A percentile compares a stretch with the other conserved stretches of the same genome.
phyloP scores from a whole-genome alignment of 2,888 invertebrate species.

The Sipha maydis region DNA sequence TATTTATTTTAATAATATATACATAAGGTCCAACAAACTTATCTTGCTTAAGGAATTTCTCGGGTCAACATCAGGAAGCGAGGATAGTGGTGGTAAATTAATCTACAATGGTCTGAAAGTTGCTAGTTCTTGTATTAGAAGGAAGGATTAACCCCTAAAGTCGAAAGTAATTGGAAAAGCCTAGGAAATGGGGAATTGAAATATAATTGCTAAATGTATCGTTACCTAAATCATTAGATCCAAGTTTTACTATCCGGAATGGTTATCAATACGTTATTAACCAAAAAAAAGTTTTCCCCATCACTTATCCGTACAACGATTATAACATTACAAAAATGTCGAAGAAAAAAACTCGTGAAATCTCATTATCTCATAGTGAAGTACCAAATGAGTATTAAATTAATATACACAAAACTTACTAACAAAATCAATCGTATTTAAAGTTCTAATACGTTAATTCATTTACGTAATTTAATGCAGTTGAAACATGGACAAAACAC shows the following conservation, averaged over 20 bases:
- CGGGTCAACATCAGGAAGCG: background rate
- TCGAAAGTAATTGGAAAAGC: slow-evolving; percentile 33
- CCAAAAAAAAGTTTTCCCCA: slow-evolving; percentile 36
- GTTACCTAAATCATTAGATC: slow-evolving; percentile 36
- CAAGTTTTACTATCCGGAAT: background rate
- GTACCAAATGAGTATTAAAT: background rate
- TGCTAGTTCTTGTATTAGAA: slow-evolving; percentile 16
- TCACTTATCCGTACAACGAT: background rate
- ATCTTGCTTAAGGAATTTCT: slow-evolving; percentile 47
- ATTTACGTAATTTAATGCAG: no score
- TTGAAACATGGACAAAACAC: no score
- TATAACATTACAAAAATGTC: background rate
- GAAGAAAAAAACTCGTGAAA: background rate
- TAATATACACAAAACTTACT: background rate
- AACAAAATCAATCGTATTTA: background rate
- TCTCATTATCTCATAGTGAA: background rate
- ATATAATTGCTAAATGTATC: slow-evolving; percentile 55
- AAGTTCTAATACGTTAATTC: background rate
- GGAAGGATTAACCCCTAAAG: slow-evolving; percentile 25
- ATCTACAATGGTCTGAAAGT: slow-evolving; percentile 45
- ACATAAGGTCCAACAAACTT: slow-evolving; percentile 10
- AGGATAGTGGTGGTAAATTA: slow-evolving; percentile 3
- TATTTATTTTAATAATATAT: slow-evolving; percentile 20
- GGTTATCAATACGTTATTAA: slow-evolving; percentile 40
- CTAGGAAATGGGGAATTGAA: slow-evolving; percentile 44